phyloP scores from a whole-genome alignment of 2,888 invertebrate species.

The Drosophila emarginata region DNA sequence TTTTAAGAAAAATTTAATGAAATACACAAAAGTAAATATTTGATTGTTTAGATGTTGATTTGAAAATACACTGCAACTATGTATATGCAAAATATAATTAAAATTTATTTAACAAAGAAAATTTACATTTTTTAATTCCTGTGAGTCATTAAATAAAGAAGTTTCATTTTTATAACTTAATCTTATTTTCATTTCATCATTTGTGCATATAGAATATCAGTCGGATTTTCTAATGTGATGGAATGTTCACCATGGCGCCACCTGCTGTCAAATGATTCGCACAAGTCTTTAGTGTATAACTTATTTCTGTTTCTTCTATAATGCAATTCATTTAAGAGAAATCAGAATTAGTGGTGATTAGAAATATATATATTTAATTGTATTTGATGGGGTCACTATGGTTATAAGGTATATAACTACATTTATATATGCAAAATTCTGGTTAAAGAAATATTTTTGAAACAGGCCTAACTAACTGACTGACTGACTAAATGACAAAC shows the following conservation, averaged over 20 bases:
- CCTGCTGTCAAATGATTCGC: neutral
- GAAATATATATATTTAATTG: slow-evolving; percentile 24
- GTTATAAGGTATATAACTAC: neutral
- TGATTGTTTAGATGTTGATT: too few relatives aligned
- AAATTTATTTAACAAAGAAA: too few relatives aligned
- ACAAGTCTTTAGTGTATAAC: neutral
- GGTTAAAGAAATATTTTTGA: slow-evolving; percentile 29
- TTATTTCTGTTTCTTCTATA: neutral
- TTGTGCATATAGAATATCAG: too few relatives aligned
- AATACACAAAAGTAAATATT: too few relatives aligned
- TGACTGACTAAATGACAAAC: slow-evolving; percentile 16
- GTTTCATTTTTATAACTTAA: too few relatives aligned
- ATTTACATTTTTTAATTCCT: too few relatives aligned
- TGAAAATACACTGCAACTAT: too few relatives aligned
- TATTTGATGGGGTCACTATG: neutral
- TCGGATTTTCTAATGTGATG: neutral
- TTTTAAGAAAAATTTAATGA: too few relatives aligned
- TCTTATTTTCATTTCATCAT: too few relatives aligned
- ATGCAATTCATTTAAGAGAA: neutral
- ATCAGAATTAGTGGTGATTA: neutral
- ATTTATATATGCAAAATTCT: slow-evolving; percentile 28
- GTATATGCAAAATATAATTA: too few relatives aligned
- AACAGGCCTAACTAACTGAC: slow-evolving; percentile 4
- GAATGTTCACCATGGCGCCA: too few relatives aligned
- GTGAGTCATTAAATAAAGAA: too few relatives aligned